Evolutionary conservation across 2,888 invertebrate species (phyloP).

Genomic region (Xylota sylvarum): DNA sequence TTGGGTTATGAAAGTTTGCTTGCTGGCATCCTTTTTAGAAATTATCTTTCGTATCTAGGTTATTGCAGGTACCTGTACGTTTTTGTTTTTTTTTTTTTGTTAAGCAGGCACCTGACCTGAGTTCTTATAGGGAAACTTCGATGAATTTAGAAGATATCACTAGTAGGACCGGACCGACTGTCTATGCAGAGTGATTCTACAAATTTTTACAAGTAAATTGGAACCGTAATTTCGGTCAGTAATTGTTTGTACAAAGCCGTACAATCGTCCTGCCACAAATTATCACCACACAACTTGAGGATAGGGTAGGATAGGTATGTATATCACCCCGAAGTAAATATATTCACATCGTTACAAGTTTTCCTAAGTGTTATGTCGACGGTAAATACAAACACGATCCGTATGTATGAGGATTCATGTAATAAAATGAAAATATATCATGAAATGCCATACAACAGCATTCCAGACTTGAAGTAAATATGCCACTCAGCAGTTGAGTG

Average conservation of each 20-base stretch:
- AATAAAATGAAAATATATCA: constrained; percentile 4
- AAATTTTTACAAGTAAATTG: too few species aligned
- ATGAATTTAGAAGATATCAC: too few species aligned
- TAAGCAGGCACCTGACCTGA: not conserved
- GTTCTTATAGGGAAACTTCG: too few species aligned
- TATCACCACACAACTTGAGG: not conserved
- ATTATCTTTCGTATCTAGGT: not conserved
- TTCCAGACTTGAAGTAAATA: constrained; percentile 10
- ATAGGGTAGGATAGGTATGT: not conserved
- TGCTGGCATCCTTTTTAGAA: not conserved
- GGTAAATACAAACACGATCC: not conserved
- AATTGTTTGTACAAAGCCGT: too few species aligned
- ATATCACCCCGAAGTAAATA: not conserved
- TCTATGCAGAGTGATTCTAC: too few species aligned
- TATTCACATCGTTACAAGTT: not conserved
- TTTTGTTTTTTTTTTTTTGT: not conserved
- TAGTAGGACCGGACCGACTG: too few species aligned
- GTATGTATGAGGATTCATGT: not conserved
- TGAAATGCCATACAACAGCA: not conserved
- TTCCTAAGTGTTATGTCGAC: constrained; percentile 1
- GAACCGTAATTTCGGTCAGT: too few species aligned
- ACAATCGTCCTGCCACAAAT: not conserved
- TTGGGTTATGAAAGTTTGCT: not conserved
- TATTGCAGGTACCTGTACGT: not conserved
- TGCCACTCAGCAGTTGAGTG: not conserved